phyloP scores from a whole-genome alignment of 1,140 invertebrate species.

The Meloidogyne exigua region DNA sequence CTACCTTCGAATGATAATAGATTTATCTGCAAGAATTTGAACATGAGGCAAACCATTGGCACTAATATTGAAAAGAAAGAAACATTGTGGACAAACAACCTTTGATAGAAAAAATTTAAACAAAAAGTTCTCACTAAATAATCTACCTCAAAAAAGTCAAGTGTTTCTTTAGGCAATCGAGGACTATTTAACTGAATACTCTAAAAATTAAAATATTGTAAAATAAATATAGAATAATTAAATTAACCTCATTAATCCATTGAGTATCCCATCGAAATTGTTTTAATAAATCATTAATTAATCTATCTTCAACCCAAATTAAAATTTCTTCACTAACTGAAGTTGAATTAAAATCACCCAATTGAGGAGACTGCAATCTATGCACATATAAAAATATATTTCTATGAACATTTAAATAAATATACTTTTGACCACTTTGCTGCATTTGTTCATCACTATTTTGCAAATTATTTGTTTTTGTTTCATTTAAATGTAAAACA shows the following conservation, averaged over 20 bases:
- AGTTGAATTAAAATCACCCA: conserved; percentile 6
- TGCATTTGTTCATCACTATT: neutral
- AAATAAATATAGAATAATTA: conserved; percentile 29
- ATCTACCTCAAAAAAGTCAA: conserved; percentile 45
- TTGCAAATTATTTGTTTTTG: neutral
- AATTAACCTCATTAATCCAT: conserved; percentile 56
- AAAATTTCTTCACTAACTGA: conserved; percentile 24
- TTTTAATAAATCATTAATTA: conserved; percentile 48
- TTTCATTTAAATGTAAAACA: conserved; percentile 16
- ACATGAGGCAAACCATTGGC: conserved; percentile 55
- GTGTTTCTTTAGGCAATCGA: conserved; percentile 52
- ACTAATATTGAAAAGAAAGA: conserved; percentile 55
- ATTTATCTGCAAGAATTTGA: conserved; percentile 43
- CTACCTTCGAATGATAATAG: conserved; percentile 54
- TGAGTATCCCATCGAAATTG: conserved; percentile 51
- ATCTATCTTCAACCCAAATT: conserved; percentile 47
- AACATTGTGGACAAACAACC: conserved; percentile 57
- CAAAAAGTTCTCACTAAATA: too few relatives aligned
- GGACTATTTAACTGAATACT: conserved; percentile 55
- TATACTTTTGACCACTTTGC: conserved; percentile 33
- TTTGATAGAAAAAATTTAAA: conserved; percentile 12
- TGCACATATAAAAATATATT: neutral
- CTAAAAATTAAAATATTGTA: conserved; percentile 43
- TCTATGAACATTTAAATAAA: conserved; percentile 4
- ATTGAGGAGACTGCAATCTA: neutral